A percentile compares a stretch with the other conserved stretches of the same genome.
phyloP scores from a whole-genome alignment of 2,888 invertebrate species.

The Deilephila elpenor region DNA sequence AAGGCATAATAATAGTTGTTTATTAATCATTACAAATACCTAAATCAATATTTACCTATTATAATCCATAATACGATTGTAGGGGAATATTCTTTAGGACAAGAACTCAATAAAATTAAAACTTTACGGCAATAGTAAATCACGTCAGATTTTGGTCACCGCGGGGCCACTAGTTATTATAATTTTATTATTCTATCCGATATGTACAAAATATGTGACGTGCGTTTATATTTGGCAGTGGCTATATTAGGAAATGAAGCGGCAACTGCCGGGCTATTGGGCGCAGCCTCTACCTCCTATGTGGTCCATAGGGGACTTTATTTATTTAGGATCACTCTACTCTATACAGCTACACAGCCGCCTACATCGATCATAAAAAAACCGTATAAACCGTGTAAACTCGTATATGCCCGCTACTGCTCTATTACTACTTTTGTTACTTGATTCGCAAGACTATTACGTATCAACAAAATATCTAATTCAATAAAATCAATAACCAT shows the following conservation, averaged over 20 bases:
- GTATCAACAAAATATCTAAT: neutral
- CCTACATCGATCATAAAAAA: conserved; percentile 37
- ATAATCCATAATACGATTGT: too few species aligned
- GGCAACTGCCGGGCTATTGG: conserved; percentile 40
- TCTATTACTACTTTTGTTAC: conserved; percentile 11
- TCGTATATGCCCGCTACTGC: neutral
- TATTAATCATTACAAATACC: too few species aligned
- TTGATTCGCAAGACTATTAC: neutral
- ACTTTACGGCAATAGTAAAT: too few species aligned
- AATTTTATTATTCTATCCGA: neutral
- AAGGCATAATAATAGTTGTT: too few species aligned
- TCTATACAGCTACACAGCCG: conserved; percentile 32
- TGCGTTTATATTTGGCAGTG: neutral
- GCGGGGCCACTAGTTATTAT: too few species aligned
- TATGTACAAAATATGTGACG: neutral
- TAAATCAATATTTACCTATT: too few species aligned
- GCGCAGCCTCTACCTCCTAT: conserved; percentile 45
- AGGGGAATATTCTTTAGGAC: too few species aligned
- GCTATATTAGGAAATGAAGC: conserved; percentile 42
- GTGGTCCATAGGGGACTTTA: conserved; percentile 47
- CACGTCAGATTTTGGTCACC: too few species aligned
- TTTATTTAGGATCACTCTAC: conserved; percentile 57
- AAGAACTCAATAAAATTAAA: too few species aligned
- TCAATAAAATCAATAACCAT: neutral
- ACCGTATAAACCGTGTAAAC: conserved; percentile 15